Evolutionary conservation across 2,888 invertebrate species (phyloP), one percentile per base, ranked within the genome.

Genomic region (Drosophila niveifrons): DNA sequence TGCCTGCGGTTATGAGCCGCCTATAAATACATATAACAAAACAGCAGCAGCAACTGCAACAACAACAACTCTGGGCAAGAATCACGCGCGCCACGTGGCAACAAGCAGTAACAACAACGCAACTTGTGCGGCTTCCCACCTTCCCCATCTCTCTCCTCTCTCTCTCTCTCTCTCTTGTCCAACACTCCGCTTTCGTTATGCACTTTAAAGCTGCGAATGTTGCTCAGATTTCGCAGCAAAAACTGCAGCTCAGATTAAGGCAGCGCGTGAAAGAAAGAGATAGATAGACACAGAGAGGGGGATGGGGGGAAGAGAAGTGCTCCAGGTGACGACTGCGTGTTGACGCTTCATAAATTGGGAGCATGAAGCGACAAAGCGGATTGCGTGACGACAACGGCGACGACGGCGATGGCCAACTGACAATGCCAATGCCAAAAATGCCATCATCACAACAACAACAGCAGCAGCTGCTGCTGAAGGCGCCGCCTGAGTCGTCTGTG

Each of bases 331-430:
- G 47, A 48, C 58, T 84, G 85, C 84, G 87, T 86, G 88, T 64
- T 72, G 72, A 51, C 66, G 69, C 71, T 75, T 72, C 87, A 83
- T 85, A 88, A 85, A 88, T 85, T 78, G 73, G 66, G 65, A 76
- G 69, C 80, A 70, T 78, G 41, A 18, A 36, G 62, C 36, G n/a
- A 11, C n/a, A 55, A 47, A 36, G 61, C 41, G 34, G 62, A 58
- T 78, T 75, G 76, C 76, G 78, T 78, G 78, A 34, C 17, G 29
- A 41, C 31, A 10, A 11, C 39, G 34, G 13, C 13, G 13, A 13
- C 39, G 39, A 15, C 6, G 15, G 6, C 57, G 71, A n/a, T 57
- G 69, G 36, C 57, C 68, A 56, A n/a, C 57, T 62, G 74, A 78
- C 74, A 78, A 74, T 74, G 63, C 50, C 59, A 71, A 67, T 52